Evolutionary conservation across 2,888 invertebrate species (phyloP).

Genomic region (Drosophila fulvimacula): DNA sequence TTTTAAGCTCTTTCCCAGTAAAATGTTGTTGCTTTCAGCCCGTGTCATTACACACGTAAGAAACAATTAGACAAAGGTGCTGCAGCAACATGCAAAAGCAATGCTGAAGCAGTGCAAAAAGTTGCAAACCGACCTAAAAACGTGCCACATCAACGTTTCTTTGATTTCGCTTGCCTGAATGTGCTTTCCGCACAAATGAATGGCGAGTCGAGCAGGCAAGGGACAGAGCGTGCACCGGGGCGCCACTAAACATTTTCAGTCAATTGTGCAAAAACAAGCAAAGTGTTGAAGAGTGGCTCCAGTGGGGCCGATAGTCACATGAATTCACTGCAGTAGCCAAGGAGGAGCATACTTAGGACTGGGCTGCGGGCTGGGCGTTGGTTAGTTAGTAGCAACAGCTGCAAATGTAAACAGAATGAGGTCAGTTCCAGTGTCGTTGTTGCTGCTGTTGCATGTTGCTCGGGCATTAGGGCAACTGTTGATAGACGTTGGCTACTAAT

Average conservation of each 20-base stretch:
- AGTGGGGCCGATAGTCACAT: conserved; percentile 13
- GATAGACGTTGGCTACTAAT: conserved; percentile 75
- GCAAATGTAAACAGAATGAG: conserved; percentile 72
- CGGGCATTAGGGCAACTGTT: conserved; percentile 73
- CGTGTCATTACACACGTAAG: conserved; percentile 14
- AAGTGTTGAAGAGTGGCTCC: conserved; percentile 29
- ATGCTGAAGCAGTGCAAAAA: conserved; percentile 9
- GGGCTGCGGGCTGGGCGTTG: conserved; percentile 6
- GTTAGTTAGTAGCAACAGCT: conserved; percentile 63
- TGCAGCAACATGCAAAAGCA: conserved; percentile 36
- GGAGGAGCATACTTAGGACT: neutral
- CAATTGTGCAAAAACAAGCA: conserved; percentile 56
- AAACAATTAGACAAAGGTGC: conserved; percentile 20
- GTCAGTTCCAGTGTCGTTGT: conserved; percentile 57
- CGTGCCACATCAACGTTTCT: conserved; percentile 48
- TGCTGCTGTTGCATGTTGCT: conserved; percentile 72
- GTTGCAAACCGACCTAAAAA: conserved; percentile 35
- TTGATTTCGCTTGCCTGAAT: conserved; percentile 41
- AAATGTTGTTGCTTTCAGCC: conserved; percentile 14
- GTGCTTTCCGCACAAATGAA: conserved; percentile 16
- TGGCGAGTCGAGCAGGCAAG: neutral
- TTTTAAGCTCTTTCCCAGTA: too few relatives aligned
- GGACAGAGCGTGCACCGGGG: neutral
- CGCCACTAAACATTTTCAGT: conserved; percentile 51
- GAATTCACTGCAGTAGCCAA: conserved; percentile 32